Evolutionary conservation across 2,888 invertebrate genomes (phyloP).

Genomic region (Patella ulyssiponensis): DNA sequence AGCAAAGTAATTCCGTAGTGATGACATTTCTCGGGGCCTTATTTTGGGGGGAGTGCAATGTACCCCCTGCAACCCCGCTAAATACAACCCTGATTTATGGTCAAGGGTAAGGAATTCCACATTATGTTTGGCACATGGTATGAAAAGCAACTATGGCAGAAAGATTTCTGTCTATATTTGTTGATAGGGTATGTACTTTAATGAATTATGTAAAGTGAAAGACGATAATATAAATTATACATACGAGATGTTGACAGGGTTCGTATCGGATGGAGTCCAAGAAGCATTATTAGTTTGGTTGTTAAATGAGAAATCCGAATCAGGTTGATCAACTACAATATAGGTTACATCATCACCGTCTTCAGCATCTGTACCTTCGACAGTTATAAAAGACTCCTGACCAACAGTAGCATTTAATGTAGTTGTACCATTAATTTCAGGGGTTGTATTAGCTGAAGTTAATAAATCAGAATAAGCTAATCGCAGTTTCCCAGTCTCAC

Average conservation of each 20-base stretch:
- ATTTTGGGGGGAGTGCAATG: too few relatives aligned
- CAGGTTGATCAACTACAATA: not conserved
- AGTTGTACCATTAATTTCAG: constrained; percentile 19
- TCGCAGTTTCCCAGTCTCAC: not conserved
- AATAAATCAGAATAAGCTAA: not conserved
- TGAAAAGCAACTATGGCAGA: too few relatives aligned
- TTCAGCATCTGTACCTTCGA: constrained; percentile 20
- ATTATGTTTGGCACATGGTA: too few relatives aligned
- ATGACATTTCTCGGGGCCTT: too few relatives aligned
- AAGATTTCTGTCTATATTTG: too few relatives aligned
- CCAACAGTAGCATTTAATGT: constrained; percentile 15
- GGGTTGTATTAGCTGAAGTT: constrained; percentile 28
- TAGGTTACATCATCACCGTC: constrained; percentile 21
- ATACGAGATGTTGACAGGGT: constrained; percentile 18
- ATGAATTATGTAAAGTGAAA: too few relatives aligned
- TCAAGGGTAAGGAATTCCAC: too few relatives aligned
- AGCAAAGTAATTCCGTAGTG: too few relatives aligned
- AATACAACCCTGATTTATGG: too few relatives aligned
- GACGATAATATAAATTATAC: not conserved
- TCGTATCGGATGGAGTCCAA: not conserved
- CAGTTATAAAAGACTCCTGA: not conserved
- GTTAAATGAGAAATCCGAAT: not conserved
- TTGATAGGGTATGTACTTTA: too few relatives aligned
- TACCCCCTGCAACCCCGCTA: too few relatives aligned
- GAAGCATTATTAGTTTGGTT: not conserved